Base-by-base conservation (phyloP, 2,797 vertebrate genomes). In the Miichthys miiuy region DNA sequence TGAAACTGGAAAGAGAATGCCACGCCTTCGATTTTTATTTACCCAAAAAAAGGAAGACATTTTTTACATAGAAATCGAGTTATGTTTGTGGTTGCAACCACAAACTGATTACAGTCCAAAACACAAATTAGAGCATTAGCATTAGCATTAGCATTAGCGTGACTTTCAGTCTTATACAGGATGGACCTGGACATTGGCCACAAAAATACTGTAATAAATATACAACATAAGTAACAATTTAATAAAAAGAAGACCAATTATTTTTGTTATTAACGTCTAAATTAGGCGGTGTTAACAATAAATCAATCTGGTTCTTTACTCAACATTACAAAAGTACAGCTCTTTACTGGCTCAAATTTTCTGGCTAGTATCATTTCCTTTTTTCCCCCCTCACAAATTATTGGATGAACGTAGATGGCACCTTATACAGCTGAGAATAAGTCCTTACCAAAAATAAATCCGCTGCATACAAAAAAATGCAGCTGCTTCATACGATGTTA, bases 391-490 rank as follows among this genome's bases (percentile, higher is more conserved):
- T 30, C 5, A 54, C 34, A 79, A 65, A 34, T 50, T 20, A 42
- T 12, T 60, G 13, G 4, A 57, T 48, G 20, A 80, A 63, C 5
- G 4, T 46, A 46, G 5, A 83, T 72, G 65, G 23, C 54, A 73
- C 62, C 56, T 76, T 12, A 30, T 14, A 44, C 54, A 68, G 23
- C 10, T 8, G 30, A 46, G 38, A 56, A 41, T 44, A 46, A 75
- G 64, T 72, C 46, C 69, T 75, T 88, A 65, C 34, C 63, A 79
- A 80, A 85, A 80, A 74, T 52, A 76, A 73, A 88, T 67, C 20
- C 23, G 25, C 55, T 77, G 54, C n/a, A 75, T 80, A 73, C 41
- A 87, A 74, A 82, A 34, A 48, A 27, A 62, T 50, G 20, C 47
- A 72, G 77, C 50, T 66, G 68, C 75, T 78, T 83, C 63, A 64